Evolutionary conservation across 2,888 invertebrate species (phyloP), one percentile per base, ranked within the genome.

Genomic region (Steromphala cineraria): DNA sequence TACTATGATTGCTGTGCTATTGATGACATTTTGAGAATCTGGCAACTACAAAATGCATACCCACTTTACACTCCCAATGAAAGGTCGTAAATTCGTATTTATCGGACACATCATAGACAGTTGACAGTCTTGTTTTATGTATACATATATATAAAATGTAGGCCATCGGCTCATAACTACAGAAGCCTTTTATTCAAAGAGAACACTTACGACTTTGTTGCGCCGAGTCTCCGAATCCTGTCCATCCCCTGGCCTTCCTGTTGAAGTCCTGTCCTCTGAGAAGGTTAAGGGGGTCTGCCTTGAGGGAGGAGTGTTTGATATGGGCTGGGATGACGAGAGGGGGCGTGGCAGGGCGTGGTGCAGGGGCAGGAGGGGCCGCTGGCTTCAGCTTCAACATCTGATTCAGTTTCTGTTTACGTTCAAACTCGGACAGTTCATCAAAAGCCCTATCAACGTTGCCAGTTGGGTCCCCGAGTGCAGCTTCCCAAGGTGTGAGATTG

Each of bases 361-460:
- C 52, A 36, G 79, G 71, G 24, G 75, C 53, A n/a, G 79, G 24
- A 31, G 81, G 46, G 55, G 71, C 78, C 19, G 81, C 67, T 17
- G 79, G 82, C 24, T 78, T 74, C 46, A 79, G 74, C 62, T 83
- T 77, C 36, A 84, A 55, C 19, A 81, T 82, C 75, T 82, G 79
- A 36, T 75, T 82, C 36, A 84, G 67, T 80, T 82, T 80, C 80
- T 84, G 83, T 77, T 76, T 79, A 24, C 79, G 62, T 53, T 86
- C 84, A 71, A 67, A 53, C 40, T 87, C 83, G 62, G 81, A 80
- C n/a, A 90, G 80, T 81, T 91, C 90, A n/a, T 95, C 94, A 90
- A 96, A 96, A n/a, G 96, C 96, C 4, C 95, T 94, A 80, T 96
- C 96, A 1, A 96, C 96, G 15, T 95, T 95, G n/a, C 96, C 96